Evolutionary conservation across 2,888 invertebrate genomes (phyloP).

Genomic region (Holacanthella duospinosa): DNA sequence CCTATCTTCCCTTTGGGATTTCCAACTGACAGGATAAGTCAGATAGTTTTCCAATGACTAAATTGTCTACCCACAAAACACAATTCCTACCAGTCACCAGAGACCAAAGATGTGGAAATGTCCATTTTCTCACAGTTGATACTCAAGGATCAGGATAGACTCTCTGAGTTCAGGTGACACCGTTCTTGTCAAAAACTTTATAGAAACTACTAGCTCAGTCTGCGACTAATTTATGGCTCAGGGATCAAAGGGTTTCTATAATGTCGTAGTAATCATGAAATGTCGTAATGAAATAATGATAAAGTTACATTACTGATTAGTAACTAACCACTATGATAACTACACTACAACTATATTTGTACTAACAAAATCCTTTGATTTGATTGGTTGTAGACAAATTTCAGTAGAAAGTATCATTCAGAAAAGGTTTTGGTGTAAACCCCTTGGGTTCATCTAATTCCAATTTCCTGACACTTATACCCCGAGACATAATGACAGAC

Average conservation of each 20-base stretch:
- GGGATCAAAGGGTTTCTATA: too few species aligned
- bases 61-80: not conserved
- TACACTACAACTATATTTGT: too few species aligned
- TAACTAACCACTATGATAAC: too few species aligned
- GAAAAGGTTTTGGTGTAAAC: not conserved
- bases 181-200: too few species aligned
- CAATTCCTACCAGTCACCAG: conserved; percentile 11
- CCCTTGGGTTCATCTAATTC: too few species aligned
- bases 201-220: too few species aligned
- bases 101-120: conserved; percentile 25
- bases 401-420: not conserved
- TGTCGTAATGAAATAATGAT: too few species aligned
- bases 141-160: not conserved
- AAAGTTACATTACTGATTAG: too few species aligned
- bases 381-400: not conserved
- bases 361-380: not conserved
- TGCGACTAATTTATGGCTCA: too few species aligned
- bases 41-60: not conserved
- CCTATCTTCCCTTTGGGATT: conserved; percentile 5
- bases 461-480: not conserved
- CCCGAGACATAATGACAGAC: not conserved
- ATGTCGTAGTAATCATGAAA: too few species aligned
- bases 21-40: not conserved
- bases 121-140: conserved; percentile 31
- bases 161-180: too few species aligned